Percentiles rank a stretch among this genome's conserved stretches.
Conservation (phyloP, 2,797 vertebrate species). For the Zenarchopterus dispar region DNA sequence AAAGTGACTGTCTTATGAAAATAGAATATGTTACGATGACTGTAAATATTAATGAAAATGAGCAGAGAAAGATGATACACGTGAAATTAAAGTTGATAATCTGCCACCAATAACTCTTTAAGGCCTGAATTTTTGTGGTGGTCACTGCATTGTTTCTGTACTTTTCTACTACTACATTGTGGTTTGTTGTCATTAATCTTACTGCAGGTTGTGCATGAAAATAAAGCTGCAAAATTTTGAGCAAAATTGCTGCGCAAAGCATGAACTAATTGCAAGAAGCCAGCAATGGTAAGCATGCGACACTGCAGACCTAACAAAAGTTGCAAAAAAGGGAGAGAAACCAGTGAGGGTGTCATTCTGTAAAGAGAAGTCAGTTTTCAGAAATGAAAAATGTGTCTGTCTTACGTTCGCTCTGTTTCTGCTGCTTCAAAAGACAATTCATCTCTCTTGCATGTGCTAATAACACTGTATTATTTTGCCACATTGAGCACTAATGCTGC, state of each 20-base stretch:
- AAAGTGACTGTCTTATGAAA: too few relatives aligned
- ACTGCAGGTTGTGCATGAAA: constrained; percentile 59
- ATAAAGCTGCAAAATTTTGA: constrained; percentile 52
- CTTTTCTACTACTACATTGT: constrained; percentile 19
- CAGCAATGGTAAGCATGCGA: constrained; percentile 52
- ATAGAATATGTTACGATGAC: too few relatives aligned
- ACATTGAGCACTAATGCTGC: not conserved
- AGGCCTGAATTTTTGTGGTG: not conserved
- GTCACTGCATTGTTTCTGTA: not conserved
- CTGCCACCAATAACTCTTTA: not conserved
- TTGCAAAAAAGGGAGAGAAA: not conserved
- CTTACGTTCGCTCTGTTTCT: constrained; percentile 10
- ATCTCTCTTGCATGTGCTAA: not conserved
- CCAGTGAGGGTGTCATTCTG: not conserved
- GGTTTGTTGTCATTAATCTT: constrained; percentile 48
- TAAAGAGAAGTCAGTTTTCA: not conserved
- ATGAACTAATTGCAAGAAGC: constrained; percentile 38
- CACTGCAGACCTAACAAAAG: constrained; percentile 2
- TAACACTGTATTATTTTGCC: not conserved
- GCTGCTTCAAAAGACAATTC: constrained; percentile 17
- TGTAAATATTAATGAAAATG: too few relatives aligned
- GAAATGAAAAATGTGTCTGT: not conserved
- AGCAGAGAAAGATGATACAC: too few relatives aligned
- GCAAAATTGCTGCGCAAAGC: constrained; percentile 48
- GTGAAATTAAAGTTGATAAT: too few relatives aligned